phyloP scores from a whole-genome alignment of 2,888 invertebrate species.

The Biston betularia region DNA sequence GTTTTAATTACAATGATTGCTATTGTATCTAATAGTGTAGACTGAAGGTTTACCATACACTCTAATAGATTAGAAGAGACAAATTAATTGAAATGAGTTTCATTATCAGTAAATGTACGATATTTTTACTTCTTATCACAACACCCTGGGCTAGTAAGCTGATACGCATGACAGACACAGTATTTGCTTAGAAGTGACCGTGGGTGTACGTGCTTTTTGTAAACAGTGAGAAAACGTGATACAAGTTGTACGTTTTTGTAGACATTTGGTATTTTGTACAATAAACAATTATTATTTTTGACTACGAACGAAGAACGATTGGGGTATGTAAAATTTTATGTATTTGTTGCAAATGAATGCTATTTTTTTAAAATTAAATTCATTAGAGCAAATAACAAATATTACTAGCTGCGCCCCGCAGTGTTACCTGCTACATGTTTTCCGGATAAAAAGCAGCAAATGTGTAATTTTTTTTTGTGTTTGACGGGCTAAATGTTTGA shows the following conservation, averaged over 20 bases:
- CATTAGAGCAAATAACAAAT: not conserved
- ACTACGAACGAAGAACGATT: not conserved
- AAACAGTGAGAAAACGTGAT: slow-evolving; percentile 12
- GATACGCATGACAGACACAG: slow-evolving; percentile 33
- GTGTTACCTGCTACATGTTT: no score
- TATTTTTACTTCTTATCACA: slow-evolving; percentile 30
- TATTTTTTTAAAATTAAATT: no score
- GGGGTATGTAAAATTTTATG: not conserved
- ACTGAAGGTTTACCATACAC: not conserved
- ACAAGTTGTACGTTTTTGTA: not conserved
- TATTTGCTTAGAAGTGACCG: slow-evolving; percentile 40
- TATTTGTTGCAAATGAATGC: no score
- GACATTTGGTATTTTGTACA: not conserved
- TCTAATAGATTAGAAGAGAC: slow-evolving; percentile 11
- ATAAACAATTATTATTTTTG: not conserved
- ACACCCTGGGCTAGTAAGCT: slow-evolving; percentile 21
- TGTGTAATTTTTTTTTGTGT: no score
- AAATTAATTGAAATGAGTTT: slow-evolving; percentile 27
- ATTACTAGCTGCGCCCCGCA: no score
- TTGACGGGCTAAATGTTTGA: no score
- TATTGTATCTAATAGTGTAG: not conserved
- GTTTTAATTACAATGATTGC: slow-evolving; percentile 1
- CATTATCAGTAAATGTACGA: slow-evolving; percentile 21
- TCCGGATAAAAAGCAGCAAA: no score
- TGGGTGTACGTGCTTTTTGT: slow-evolving; percentile 34